Percentiles rank a stretch among this genome's conserved stretches.
These are phyloP conservation scores for Buathra laborator DNA, from an alignment of 2,888 invertebrate genomes.

Conservation along the genomic window DNA sequence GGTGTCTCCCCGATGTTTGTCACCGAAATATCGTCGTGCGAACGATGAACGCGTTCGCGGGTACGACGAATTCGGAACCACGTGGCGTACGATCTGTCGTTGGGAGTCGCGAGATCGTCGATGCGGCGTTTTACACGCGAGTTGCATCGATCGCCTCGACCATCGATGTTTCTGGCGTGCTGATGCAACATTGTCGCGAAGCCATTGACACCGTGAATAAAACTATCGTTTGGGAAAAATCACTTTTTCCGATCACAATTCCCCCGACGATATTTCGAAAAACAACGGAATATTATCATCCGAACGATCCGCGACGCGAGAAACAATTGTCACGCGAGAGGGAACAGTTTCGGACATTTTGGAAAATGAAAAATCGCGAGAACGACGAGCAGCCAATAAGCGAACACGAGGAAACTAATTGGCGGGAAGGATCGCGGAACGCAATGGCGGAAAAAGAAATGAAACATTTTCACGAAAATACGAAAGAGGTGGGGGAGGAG, in stretches of 20 bases:
- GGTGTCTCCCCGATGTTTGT: too few relatives aligned
- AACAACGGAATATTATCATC: background rate
- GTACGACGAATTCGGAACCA: background rate
- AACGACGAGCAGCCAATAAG: background rate
- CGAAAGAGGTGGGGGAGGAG: too few relatives aligned
- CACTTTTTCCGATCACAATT: conserved; percentile 3
- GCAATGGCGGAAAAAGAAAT: too few relatives aligned
- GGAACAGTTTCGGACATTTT: background rate
- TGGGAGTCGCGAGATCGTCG: background rate
- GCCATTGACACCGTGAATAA: background rate
- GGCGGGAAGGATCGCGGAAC: too few relatives aligned
- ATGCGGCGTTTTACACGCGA: conserved; percentile 35
- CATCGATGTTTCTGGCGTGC: background rate
- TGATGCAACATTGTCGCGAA: background rate
- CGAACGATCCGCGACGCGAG: conserved; percentile 39
- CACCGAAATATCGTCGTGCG: background rate
- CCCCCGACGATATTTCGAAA: background rate
- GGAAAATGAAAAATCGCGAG: background rate
- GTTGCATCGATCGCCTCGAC: background rate
- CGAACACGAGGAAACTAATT: background rate
- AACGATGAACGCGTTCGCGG: background rate
- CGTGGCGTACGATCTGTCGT: background rate
- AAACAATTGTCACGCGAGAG: conserved; percentile 31
- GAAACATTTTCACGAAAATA: too few relatives aligned
- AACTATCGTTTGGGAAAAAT: background rate